Evolutionary conservation across 2,888 invertebrate genomes (phyloP).

Genomic region (Bruchidius siliquastri): DNA sequence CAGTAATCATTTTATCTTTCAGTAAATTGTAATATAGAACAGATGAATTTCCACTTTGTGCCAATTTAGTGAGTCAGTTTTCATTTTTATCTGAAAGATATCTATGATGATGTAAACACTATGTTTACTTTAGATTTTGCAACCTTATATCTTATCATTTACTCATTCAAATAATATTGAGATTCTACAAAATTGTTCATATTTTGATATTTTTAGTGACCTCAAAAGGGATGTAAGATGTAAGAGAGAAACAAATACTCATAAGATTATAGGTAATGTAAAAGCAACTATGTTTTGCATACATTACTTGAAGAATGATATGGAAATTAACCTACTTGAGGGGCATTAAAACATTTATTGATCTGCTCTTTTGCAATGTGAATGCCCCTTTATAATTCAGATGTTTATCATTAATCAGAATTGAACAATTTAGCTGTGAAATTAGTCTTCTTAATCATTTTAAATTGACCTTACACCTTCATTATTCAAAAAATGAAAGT

Average conservation of each 20-base stretch:
- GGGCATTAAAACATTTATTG: not conserved
- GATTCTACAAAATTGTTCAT: too few species aligned
- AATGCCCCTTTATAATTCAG: not conserved
- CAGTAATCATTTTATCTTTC: too few species aligned
- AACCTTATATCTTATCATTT: not conserved
- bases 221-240: too few species aligned
- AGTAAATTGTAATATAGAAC: not conserved
- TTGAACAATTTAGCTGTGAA: not conserved
- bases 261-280: too few species aligned
- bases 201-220: too few species aligned
- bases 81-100: not conserved
- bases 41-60: not conserved
- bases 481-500: too few species aligned
- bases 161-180: not conserved
- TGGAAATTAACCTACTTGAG: not conserved
- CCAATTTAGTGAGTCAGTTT: not conserved
- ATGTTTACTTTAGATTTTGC: not conserved
- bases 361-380: not conserved
- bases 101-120: not conserved
- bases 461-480: not conserved
- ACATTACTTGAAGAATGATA: not conserved
- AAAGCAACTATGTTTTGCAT: too few species aligned
- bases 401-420: not conserved
- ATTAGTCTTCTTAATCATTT: not conserved
- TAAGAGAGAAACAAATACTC: too few species aligned